These are phyloP conservation scores for Corvus hawaiiensis DNA, from an alignment of 2,113 vertebrate genomes.

Conservation along the genomic window DNA sequence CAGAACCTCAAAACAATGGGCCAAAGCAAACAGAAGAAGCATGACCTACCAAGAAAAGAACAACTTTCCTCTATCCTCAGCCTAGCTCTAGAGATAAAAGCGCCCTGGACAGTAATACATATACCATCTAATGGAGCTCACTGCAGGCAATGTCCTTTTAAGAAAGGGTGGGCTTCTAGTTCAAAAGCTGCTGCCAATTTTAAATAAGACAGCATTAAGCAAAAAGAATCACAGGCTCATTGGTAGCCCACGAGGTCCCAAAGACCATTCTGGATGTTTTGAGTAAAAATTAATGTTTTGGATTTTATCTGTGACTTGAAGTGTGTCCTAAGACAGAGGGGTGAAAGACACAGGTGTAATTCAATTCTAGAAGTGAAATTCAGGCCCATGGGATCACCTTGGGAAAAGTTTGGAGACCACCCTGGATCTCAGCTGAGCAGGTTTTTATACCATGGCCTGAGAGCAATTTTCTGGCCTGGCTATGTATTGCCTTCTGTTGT, in stretches of 20 bases:
- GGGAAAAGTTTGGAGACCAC: not conserved
- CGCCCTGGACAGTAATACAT: not conserved
- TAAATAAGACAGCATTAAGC: not conserved
- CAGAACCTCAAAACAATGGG: not conserved
- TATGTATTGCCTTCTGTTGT: not conserved
- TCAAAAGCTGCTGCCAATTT: not conserved
- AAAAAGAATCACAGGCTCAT: not conserved
- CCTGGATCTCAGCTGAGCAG: not conserved
- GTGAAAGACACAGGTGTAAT: not conserved
- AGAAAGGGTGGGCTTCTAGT: not conserved
- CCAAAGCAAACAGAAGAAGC: not conserved
- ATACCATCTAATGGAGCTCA: not conserved
- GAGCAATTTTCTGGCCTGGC: not conserved
- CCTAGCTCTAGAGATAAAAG: not conserved
- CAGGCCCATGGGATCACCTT: not conserved
- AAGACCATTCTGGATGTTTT: not conserved
- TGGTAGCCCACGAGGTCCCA: not conserved
- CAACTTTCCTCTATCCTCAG: not conserved
- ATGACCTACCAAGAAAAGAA: not conserved
- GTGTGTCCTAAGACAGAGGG: not conserved
- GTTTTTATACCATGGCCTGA: not conserved
- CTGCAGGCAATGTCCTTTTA: not conserved
- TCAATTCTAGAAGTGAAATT: not conserved
- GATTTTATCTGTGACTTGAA: not conserved
- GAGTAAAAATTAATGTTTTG: not conserved